phyloP scores from a whole-genome alignment of 2,113 vertebrate genomes.

The Xenus cinereus region DNA sequence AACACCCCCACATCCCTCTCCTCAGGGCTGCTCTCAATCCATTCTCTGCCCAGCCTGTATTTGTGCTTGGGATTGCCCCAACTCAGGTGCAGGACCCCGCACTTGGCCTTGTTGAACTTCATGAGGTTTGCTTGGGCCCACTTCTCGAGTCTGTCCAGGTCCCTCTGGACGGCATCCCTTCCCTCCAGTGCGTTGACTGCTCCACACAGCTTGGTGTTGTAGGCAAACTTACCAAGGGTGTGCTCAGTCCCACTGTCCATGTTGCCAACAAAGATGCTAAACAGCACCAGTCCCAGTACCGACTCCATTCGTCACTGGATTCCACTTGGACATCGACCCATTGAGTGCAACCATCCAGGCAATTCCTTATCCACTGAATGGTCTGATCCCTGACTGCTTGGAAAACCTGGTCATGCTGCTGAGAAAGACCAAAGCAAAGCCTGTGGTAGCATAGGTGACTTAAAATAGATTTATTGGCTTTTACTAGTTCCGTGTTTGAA shows the following conservation, averaged over 20 bases:
- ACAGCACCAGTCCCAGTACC: background rate
- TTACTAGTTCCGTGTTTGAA: background rate
- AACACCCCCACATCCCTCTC: background rate
- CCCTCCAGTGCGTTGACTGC: background rate
- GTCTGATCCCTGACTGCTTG: background rate
- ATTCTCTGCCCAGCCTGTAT: background rate
- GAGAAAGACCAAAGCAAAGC: background rate
- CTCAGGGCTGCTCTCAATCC: background rate
- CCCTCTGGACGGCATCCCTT: background rate
- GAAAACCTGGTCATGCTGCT: background rate
- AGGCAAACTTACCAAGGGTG: background rate
- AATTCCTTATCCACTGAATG: background rate
- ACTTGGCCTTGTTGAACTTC: background rate
- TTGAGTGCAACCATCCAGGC: background rate
- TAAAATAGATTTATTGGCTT: background rate
- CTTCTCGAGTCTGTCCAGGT: background rate
- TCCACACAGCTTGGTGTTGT: background rate
- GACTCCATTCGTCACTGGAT: background rate
- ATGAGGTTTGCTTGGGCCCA: background rate
- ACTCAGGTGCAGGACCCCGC: background rate
- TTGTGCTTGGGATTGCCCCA: background rate
- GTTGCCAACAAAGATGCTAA: background rate
- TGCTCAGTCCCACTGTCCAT: background rate
- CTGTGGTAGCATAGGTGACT: background rate
- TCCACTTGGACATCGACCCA: background rate